Base-by-base conservation (phyloP, 2,888 invertebrate species). In the Ormyrus rosae region DNA sequence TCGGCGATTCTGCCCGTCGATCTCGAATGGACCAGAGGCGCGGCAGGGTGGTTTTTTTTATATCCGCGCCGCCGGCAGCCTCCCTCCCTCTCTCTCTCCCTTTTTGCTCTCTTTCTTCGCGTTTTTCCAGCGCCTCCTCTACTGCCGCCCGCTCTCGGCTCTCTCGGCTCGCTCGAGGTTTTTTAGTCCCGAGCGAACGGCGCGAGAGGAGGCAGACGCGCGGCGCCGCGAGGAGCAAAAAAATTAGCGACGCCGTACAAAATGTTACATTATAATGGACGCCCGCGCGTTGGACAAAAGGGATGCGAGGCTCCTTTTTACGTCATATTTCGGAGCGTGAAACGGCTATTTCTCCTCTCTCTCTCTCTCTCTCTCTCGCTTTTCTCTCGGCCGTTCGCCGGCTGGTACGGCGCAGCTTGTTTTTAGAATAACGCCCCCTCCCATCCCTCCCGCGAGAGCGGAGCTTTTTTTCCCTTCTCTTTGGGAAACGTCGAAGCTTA, bases 251-350 rank as follows among this genome's bases (percentile, higher is more conserved):
- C 72, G 63, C 58, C 69, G 76, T 64, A 64, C 78, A 78, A 81
- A 81, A 81, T 75, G 81, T 81, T 81, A 81, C 78, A 76, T 79
- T 79, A 81, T 81, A 81, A 81, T 81, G 79, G 81, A 76, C 78
- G 79, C 61, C 63, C 50, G 45, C 4, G 76, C 61, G 13, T 34
- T 13, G 74, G 74, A 78, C 78, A 73, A 68, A 77, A 69, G 63
- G 53, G 60, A 63, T 56, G 72, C 56, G 76, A 63, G 64, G 64
- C n/a, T 67, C 76, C 76, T 76, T 80, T 80, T 80, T 72, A 69
- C 80, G 67, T 81, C 72, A 72, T 81, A 76, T 72, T 72, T 77
- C 68, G 70, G 61, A 80, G 70, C 80, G 74, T 74, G 75, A 75
- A 80, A 80, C 65, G 71, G 71, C 78, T 64, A 71, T 69, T 79